These are phyloP conservation scores for Drosophila leontia DNA, from an alignment of 1,140 invertebrate genomes.

Conservation along the genomic window DNA sequence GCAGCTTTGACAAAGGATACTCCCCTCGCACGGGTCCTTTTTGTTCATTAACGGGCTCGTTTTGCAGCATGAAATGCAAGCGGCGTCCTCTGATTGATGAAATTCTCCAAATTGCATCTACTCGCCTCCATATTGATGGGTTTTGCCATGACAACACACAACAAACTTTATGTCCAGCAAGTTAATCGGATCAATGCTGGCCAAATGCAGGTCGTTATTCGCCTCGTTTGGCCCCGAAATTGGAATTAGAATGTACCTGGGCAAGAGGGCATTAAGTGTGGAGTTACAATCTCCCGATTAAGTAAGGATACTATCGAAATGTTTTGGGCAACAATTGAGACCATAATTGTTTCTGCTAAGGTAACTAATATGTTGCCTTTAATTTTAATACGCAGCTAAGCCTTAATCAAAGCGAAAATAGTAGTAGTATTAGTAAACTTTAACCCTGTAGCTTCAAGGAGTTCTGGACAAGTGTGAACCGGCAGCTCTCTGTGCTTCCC, in stretches of 20 bases:
- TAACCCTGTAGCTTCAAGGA: background rate
- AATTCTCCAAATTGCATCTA: slow-evolving; percentile 47
- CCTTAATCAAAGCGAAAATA: background rate
- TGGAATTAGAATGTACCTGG: slow-evolving; percentile 25
- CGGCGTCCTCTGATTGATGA: slow-evolving; percentile 44
- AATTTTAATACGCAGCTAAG: background rate
- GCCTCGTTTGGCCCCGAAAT: slow-evolving; percentile 32
- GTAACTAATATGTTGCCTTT: background rate
- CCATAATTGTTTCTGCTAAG: background rate
- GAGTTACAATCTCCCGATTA: background rate
- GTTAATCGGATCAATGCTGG: slow-evolving; percentile 49
- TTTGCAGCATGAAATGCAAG: slow-evolving; percentile 34
- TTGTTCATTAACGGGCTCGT: slow-evolving; percentile 37
- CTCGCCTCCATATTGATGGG: slow-evolving; percentile 41
- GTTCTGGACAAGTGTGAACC: slow-evolving; percentile 60
- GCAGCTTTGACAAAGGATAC: slow-evolving; percentile 40
- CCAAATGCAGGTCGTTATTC: slow-evolving; percentile 39
- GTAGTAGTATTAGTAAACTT: background rate
- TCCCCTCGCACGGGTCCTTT: slow-evolving; percentile 21
- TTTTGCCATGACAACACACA: slow-evolving; percentile 46
- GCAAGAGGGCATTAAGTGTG: slow-evolving; percentile 1
- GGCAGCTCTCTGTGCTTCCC: slow-evolving; percentile 7
- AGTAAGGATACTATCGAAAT: background rate
- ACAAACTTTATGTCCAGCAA: slow-evolving; percentile 36
- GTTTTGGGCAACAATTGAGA: background rate